These are phyloP conservation scores for Telenomus remus DNA, from an alignment of 1,140 invertebrate genomes.

Conservation along the genomic window DNA sequence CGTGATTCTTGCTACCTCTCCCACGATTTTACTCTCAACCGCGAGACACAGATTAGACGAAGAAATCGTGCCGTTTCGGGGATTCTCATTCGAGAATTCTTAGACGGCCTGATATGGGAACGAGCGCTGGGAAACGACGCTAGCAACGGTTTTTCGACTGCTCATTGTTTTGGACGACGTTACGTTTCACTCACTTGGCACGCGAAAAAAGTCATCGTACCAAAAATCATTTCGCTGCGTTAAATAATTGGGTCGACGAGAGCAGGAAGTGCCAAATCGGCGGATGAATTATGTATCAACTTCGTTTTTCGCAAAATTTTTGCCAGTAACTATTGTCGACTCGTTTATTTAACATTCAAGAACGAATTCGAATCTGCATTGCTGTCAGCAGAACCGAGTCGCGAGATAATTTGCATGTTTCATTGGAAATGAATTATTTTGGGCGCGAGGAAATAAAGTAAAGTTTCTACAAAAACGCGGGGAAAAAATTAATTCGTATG, in stretches of 20 bases:
- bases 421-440: no score
- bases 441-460: no score
- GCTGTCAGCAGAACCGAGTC: no score
- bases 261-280: neutral
- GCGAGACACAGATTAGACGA: slow-evolving; percentile 25
- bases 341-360: no score
- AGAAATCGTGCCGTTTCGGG: slow-evolving; percentile 38
- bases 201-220: slow-evolving; percentile 9
- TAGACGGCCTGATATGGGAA: slow-evolving; percentile 34
- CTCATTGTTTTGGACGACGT: slow-evolving; percentile 19
- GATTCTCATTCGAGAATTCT: slow-evolving; percentile 35
- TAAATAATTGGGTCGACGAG: slow-evolving; percentile 9
- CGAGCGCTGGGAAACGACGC: slow-evolving; percentile 20
- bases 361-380: neutral
- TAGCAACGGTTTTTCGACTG: slow-evolving; percentile 2
- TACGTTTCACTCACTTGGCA: slow-evolving; percentile 6
- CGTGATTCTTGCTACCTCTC: slow-evolving; percentile 37
- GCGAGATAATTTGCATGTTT: no score
- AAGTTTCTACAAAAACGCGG: neutral
- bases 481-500: neutral
- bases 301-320: no score
- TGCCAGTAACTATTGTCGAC: no score
- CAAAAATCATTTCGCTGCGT: slow-evolving; percentile 8
- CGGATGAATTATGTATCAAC: neutral
- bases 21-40: slow-evolving; percentile 38